Percentiles rank a stretch among this genome's conserved stretches.
phyloP scores from a whole-genome alignment of 2,797 vertebrate species.

The Bucorvus abyssinicus region DNA sequence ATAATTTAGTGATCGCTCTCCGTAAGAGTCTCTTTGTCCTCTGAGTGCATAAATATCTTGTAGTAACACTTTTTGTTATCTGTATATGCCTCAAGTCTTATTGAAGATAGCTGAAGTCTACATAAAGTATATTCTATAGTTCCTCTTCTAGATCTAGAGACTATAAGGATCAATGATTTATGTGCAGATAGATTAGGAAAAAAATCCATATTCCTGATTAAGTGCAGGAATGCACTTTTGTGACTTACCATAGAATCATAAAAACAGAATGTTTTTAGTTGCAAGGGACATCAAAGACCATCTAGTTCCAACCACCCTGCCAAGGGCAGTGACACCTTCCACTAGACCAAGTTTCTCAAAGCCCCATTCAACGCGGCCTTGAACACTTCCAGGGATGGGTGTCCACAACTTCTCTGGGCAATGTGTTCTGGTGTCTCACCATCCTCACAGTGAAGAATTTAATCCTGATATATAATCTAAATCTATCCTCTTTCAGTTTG shows the following conservation, averaged over 20 bases:
- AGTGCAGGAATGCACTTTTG: background rate
- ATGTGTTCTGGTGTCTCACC: no score
- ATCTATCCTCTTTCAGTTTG: no score
- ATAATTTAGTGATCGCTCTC: background rate
- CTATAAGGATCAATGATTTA: background rate
- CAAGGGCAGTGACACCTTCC: no score
- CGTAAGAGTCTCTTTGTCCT: background rate
- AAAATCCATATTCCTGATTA: background rate
- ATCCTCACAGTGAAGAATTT: no score
- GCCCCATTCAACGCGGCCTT: no score
- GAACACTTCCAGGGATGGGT: no score
- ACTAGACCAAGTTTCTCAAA: no score
- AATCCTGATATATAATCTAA: no score
- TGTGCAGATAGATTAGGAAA: background rate
- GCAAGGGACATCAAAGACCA: no score
- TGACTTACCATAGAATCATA: background rate
- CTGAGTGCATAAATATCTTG: background rate
- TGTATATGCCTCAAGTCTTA: background rate
- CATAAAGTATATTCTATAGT: background rate
- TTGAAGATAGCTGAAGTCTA: background rate
- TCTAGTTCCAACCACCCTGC: no score
- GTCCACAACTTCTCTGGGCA: no score
- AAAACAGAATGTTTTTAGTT: no score
- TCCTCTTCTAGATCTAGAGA: background rate
- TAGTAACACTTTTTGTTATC: background rate